phyloP scores from a whole-genome alignment of 2,888 invertebrate genomes.

The Saturnia japonica region DNA sequence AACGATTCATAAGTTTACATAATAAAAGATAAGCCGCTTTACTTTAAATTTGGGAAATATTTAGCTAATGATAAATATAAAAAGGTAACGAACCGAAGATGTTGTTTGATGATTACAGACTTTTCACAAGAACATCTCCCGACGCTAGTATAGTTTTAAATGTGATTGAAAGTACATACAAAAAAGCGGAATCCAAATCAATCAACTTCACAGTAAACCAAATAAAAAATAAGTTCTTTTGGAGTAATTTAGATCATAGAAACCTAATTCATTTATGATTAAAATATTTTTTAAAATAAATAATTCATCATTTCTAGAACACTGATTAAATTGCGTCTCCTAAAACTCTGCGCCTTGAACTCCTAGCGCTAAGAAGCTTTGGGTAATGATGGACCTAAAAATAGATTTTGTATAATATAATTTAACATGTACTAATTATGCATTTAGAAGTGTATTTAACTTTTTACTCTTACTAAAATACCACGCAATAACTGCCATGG shows the following conservation, averaged over 20 bases:
- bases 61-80: neutral
- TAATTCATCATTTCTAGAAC: neutral
- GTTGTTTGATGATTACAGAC: neutral
- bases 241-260: neutral
- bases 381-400: neutral
- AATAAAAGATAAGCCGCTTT: neutral
- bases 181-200: too few relatives aligned
- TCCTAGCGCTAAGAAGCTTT: neutral
- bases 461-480: neutral
- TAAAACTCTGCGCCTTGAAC: neutral
- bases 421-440: too few relatives aligned
- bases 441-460: neutral
- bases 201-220: neutral
- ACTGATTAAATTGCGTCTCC: neutral
- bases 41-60: neutral
- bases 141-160: too few relatives aligned
- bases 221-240: neutral
- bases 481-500: too few relatives aligned
- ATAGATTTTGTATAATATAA: too few relatives aligned
- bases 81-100: neutral
- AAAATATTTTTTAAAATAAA: neutral
- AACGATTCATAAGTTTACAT: neutral
- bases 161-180: too few relatives aligned
- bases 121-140: neutral
- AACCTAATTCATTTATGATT: neutral